phyloP scores from a whole-genome alignment of 2,888 invertebrate genomes.

The Bombyx huttoni region DNA sequence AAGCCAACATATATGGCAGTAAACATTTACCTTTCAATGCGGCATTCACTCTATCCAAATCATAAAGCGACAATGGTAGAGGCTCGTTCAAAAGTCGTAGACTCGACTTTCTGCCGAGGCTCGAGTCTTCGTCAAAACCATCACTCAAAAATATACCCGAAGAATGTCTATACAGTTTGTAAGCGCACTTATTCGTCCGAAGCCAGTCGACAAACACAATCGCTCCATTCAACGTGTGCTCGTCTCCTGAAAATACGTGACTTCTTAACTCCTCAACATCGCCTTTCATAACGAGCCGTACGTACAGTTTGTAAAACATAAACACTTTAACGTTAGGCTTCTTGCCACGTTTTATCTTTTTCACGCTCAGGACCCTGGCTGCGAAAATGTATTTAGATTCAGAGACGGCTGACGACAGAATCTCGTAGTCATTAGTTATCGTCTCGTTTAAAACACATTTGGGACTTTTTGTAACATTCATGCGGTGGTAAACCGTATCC shows the following conservation, averaged over 20 bases:
- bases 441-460: constrained; percentile 69
- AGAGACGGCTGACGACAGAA: constrained; percentile 66
- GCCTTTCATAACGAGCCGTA: constrained; percentile 59
- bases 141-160: constrained; percentile 67
- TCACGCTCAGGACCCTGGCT: constrained; percentile 60
- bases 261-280: constrained; percentile 49
- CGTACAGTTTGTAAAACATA: constrained; percentile 60
- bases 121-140: constrained; percentile 43
- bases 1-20: constrained; percentile 29
- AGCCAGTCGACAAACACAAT: constrained; percentile 63
- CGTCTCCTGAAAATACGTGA: constrained; percentile 53
- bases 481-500: constrained; percentile 42
- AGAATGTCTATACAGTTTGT: constrained; percentile 61
- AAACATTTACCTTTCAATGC: constrained; percentile 69
- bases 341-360: constrained; percentile 56
- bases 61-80: constrained; percentile 62
- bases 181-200: constrained; percentile 59
- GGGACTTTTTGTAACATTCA: constrained; percentile 58
- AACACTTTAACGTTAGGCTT: constrained; percentile 50
- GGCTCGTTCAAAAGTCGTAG: constrained; percentile 63
- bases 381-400: constrained; percentile 70
- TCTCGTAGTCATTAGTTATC: constrained; percentile 70
- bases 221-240: constrained; percentile 54
- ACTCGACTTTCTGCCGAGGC: constrained; percentile 39
- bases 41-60: constrained; percentile 67